These are phyloP conservation scores for Python bivittatus DNA, from an alignment of 2,113 vertebrate genomes.

Conservation along the genomic window DNA sequence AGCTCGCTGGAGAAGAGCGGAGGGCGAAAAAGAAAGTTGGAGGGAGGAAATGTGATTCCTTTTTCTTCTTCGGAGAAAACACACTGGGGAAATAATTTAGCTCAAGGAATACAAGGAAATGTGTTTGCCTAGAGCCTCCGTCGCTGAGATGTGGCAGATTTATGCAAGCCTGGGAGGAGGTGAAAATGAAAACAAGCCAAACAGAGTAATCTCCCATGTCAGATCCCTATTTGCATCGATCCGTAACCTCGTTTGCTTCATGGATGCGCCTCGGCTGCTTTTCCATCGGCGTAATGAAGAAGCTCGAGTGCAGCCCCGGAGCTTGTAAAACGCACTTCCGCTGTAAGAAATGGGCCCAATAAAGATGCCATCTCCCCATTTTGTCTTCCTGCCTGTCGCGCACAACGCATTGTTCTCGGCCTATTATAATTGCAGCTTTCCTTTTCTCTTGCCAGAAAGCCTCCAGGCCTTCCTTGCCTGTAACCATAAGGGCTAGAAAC, in stretches of 20 bases:
- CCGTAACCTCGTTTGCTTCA: not conserved
- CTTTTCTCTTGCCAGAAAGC: too few species aligned
- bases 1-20: too few species aligned
- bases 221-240: not conserved
- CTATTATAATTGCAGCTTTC: not conserved
- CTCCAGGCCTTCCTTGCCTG: not conserved
- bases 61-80: conserved; percentile 27
- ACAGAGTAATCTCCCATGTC: not conserved
- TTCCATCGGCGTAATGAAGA: not conserved
- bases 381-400: not conserved
- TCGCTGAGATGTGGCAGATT: conserved; percentile 2
- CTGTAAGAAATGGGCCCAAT: not conserved
- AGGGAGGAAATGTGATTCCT: not conserved
- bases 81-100: conserved; percentile 14
- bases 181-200: not conserved
- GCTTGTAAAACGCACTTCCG: not conserved
- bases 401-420: too few species aligned
- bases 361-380: not conserved
- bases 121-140: conserved; percentile 1
- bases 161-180: conserved; percentile 32
- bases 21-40: not conserved
- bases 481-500: not conserved
- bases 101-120: conserved; percentile 41
- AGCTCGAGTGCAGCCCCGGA: not conserved
- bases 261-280: not conserved